Evolutionary conservation across 2,797 vertebrate species (phyloP).

Genomic region (Pitangus sulphuratus): DNA sequence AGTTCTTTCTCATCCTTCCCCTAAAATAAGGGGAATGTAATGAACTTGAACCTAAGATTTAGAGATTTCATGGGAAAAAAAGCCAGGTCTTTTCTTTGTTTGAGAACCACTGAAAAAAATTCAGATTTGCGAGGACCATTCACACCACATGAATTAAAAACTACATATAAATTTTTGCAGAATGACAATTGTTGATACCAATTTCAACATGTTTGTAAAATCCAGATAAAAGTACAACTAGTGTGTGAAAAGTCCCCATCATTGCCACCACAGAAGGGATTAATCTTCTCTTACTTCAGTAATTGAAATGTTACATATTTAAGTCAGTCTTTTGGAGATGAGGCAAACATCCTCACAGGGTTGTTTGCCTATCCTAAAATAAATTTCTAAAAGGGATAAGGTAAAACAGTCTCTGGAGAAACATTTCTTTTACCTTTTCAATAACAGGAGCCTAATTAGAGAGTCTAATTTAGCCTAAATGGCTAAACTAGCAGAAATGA

Average conservation of each 20-base stretch:
- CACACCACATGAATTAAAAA: not conserved
- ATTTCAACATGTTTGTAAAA: not conserved
- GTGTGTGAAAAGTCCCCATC: not conserved
- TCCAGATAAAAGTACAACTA: not conserved
- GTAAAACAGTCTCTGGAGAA: not conserved
- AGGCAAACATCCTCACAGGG: not conserved
- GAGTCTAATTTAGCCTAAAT: not conserved
- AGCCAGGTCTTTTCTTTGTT: fast-evolving
- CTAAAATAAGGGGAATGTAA: not conserved
- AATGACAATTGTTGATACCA: not conserved
- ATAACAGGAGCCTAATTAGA: not conserved
- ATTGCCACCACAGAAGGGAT: not conserved
- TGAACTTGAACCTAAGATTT: fast-evolving
- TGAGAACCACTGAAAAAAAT: not conserved
- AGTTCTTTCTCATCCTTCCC: not conserved
- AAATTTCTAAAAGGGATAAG: not conserved
- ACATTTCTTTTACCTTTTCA: not conserved
- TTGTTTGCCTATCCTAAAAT: not conserved
- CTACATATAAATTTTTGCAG: not conserved
- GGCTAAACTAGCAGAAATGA: not conserved
- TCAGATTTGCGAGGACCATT: not conserved
- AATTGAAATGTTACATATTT: not conserved
- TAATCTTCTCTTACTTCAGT: not conserved
- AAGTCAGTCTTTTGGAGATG: not conserved
- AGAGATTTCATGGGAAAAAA: not conserved